These are phyloP conservation scores for Tetrao urogallus DNA, from an alignment of 2,113 vertebrate genomes.

Conservation along the genomic window DNA sequence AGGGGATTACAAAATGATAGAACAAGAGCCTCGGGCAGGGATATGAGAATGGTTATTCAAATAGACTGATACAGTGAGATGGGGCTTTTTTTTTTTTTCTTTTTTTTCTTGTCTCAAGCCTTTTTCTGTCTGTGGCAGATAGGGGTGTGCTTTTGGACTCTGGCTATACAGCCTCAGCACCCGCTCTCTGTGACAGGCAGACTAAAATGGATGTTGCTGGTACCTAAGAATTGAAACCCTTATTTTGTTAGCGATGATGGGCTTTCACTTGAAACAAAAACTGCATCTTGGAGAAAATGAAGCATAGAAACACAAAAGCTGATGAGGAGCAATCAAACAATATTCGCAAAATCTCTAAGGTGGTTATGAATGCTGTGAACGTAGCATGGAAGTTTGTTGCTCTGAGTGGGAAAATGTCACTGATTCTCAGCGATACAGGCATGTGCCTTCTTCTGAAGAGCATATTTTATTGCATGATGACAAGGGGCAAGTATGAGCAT, in stretches of 20 bases:
- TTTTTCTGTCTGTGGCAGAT: not conserved
- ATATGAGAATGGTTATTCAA: not conserved
- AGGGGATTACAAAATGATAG: not conserved
- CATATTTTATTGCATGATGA: not conserved
- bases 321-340: not conserved
- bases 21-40: not conserved
- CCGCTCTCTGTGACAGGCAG: not conserved
- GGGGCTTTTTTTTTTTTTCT: not conserved
- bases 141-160: not conserved
- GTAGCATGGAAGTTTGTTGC: not conserved
- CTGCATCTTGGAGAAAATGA: not conserved
- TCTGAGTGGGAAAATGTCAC: not conserved
- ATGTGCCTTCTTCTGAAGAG: not conserved
- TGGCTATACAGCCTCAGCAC: not conserved
- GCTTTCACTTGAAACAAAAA: not conserved
- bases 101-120: not conserved
- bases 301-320: not conserved
- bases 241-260: not conserved
- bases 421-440: not conserved
- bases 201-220: accelerated
- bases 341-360: not conserved
- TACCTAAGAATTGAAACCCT: not conserved
- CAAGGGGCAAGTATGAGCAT: not conserved
- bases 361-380: not conserved
- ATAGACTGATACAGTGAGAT: not conserved